phyloP scores from a whole-genome alignment of 2,797 vertebrate genomes.

The Chelon labrosus region DNA sequence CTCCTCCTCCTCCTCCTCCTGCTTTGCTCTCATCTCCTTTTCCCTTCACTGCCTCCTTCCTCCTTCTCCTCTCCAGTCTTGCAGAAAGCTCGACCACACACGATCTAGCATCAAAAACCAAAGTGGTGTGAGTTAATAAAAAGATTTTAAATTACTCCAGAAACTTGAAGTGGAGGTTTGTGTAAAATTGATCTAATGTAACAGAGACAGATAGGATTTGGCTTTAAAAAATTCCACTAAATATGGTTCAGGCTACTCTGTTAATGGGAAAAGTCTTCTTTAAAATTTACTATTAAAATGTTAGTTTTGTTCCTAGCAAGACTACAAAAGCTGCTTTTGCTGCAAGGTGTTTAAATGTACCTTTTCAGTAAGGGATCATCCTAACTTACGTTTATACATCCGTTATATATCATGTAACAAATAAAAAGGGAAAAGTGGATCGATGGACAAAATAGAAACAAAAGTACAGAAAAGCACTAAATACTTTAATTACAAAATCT shows the following conservation, averaged over 20 bases:
- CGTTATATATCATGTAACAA: no score
- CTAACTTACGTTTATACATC: no score
- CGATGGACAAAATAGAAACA: background rate
- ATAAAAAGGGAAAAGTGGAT: no score
- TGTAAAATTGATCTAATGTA: background rate
- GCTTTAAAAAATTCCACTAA: background rate
- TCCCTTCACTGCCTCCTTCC: slow-evolving; percentile 26
- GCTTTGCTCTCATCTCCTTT: slow-evolving; percentile 27
- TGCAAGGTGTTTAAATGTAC: no score
- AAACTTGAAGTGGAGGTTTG: slow-evolving; percentile 1
- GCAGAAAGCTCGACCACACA: slow-evolving; percentile 67
- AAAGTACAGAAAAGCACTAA: slow-evolving; percentile 12
- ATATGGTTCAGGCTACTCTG: background rate
- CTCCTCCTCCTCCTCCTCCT: slow-evolving; percentile 22
- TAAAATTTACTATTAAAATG: no score
- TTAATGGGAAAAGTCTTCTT: background rate
- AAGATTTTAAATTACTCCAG: slow-evolving; percentile 3
- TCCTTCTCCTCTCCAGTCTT: slow-evolving; percentile 39
- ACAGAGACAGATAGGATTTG: background rate
- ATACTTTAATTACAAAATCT: slow-evolving; percentile 1
- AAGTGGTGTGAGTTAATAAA: slow-evolving; percentile 32
- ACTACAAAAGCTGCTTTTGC: no score
- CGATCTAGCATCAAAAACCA: slow-evolving; percentile 20
- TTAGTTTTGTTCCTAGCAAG: no score
- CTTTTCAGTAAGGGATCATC: no score